Evolutionary conservation across 2,888 invertebrate genomes (phyloP).

Genomic region (Acheta domesticus): DNA sequence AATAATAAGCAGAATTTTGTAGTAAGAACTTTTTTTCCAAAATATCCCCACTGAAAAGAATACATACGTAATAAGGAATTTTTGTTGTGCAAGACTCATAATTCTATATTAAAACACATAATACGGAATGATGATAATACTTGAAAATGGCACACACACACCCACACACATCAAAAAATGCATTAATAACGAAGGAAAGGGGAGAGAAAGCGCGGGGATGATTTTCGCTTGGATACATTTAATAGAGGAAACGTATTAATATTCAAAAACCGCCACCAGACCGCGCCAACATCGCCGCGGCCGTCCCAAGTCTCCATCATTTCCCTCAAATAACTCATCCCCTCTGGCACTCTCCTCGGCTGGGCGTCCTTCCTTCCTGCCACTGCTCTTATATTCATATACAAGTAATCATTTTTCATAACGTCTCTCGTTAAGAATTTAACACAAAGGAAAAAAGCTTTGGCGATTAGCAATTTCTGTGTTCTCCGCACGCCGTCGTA

Average conservation of each 20-base stretch:
- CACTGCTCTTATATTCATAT: slow-evolving; percentile 7
- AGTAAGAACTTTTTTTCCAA: background rate
- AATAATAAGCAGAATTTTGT: slow-evolving; percentile 18
- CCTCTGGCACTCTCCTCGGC: too few species aligned
- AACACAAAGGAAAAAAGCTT: slow-evolving; percentile 18
- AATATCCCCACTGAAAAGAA: slow-evolving; percentile 3
- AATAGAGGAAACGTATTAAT: slow-evolving; percentile 29
- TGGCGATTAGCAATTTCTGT: slow-evolving; percentile 10
- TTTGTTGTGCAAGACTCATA: background rate
- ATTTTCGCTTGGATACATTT: slow-evolving; percentile 31
- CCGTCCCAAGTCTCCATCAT: background rate
- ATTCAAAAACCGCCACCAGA: slow-evolving; percentile 23
- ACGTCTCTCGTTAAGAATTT: background rate
- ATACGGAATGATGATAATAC: slow-evolving; percentile 18
- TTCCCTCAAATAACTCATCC: background rate
- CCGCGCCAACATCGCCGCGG: background rate
- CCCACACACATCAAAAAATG: background rate
- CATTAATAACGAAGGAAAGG: slow-evolving; percentile 19
- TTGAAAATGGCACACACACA: slow-evolving; percentile 9
- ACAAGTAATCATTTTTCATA: slow-evolving; percentile 18
- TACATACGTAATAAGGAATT: slow-evolving; percentile 18
- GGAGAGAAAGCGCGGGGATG: slow-evolving; percentile 21
- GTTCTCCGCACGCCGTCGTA: background rate
- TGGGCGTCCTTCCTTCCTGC: background rate
- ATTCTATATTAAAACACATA: slow-evolving; percentile 4